Evolutionary conservation across 2,888 invertebrate species (phyloP).

Genomic region (Synergus gifuensis): DNA sequence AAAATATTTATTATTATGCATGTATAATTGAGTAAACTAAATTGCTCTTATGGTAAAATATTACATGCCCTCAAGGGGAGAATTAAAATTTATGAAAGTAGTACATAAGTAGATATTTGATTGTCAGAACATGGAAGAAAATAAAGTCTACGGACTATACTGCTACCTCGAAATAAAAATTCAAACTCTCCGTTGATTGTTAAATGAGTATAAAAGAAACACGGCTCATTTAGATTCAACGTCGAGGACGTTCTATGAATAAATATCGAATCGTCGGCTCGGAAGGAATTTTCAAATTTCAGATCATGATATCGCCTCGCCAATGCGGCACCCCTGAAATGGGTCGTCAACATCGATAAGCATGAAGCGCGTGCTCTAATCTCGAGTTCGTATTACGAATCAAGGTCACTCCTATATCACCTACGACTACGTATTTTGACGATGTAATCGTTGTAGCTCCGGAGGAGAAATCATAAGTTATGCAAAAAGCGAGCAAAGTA

Average conservation of each 20-base stretch:
- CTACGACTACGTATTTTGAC: not conserved
- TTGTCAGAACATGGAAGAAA: not conserved
- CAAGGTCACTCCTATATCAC: constrained; percentile 26
- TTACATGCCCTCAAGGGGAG: too few species aligned
- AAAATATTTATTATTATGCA: too few species aligned
- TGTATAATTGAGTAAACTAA: too few species aligned
- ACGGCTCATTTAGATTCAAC: not conserved
- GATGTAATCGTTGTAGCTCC: not conserved
- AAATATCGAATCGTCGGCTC: not conserved
- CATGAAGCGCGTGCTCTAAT: constrained; percentile 28
- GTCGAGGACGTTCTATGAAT: not conserved
- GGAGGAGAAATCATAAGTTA: not conserved
- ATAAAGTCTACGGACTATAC: not conserved
- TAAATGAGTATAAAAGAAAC: not conserved
- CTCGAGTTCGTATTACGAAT: constrained; percentile 18
- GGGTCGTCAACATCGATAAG: constrained; percentile 40
- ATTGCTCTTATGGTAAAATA: too few species aligned
- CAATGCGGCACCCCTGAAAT: not conserved
- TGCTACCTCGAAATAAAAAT: not conserved
- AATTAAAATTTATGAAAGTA: too few species aligned
- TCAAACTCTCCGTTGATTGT: not conserved
- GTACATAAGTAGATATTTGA: not conserved
- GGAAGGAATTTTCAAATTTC: not conserved
- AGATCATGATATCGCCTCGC: not conserved
- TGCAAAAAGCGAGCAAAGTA: not conserved